Evolutionary conservation across 2,113 vertebrate genomes (phyloP).

Genomic region (Lichenostomus cassidix): DNA sequence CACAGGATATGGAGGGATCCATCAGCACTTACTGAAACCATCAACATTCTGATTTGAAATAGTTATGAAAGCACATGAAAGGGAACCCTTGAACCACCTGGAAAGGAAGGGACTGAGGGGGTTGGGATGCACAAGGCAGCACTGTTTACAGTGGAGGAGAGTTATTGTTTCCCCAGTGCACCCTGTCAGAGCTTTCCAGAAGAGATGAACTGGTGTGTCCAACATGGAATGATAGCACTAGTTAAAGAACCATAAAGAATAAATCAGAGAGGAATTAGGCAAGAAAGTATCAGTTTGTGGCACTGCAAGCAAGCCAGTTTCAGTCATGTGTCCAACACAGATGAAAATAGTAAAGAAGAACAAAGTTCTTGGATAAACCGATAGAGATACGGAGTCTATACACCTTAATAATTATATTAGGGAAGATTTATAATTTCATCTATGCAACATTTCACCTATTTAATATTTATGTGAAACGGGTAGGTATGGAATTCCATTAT

Average conservation of each 20-base stretch:
- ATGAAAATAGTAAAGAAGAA: neutral
- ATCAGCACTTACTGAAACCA: neutral
- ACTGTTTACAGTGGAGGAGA: neutral
- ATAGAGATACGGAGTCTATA: neutral
- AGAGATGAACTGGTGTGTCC: neutral
- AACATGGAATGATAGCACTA: neutral
- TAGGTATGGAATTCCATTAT: neutral
- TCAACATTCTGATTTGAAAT: neutral
- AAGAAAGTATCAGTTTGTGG: neutral
- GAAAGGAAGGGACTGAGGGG: neutral
- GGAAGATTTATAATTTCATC: neutral
- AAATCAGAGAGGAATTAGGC: neutral
- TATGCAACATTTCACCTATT: neutral
- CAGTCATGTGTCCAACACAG: neutral
- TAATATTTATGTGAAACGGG: neutral
- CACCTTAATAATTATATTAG: neutral
- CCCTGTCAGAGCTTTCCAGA: neutral
- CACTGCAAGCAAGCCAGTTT: neutral
- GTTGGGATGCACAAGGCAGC: neutral
- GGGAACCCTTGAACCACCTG: neutral
- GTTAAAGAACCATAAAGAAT: neutral
- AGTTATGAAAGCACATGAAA: neutral
- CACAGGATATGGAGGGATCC: accelerated
- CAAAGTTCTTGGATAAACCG: neutral
- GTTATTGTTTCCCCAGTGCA: neutral